Evolutionary conservation across 2,888 invertebrate species (phyloP), one percentile per base, ranked within the genome.

Genomic region (Graphium colonna): DNA sequence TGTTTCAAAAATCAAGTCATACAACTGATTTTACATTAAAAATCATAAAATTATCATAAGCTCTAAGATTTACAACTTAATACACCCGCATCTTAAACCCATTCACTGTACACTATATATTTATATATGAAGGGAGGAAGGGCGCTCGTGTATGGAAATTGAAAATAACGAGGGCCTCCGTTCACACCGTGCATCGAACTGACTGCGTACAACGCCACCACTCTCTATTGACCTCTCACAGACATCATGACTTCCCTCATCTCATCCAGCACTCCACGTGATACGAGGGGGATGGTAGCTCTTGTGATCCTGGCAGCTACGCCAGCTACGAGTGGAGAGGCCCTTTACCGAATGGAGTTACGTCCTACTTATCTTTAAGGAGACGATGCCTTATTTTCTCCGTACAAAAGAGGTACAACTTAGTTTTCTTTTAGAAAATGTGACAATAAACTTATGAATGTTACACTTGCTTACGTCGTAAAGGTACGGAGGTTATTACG

Each of bases 341-440:
- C 83, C 85, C 86, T 87, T 85, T 79, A 76, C 81, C 73, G 83
- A 86, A 86, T 86, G 83, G 86, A 85, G 88, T 87, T 86, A 86
- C 86, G 82, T 85, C 80, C 80, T 85, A 86, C 86, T 87, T 87
- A 87, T 85, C 79, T 84, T 80, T 85, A 82, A 85, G 82, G 77
- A 77, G 82, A 81, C 79, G 78, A 68, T 81, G 81, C 82, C 83
- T 87, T 84, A 87, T 85, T 85, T 86, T 85, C 81, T 79, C 77
- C 77, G 41, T 77, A 73, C 70, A 69, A 72, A 71, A 71, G 71
- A 74, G 68, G 67, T 71, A 80, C 76, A 79, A 77, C 79, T 84
- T 79, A 79, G 79, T 84, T 77, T 75, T 75, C 68, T 69, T 67
- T 69, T 71, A 73, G 71, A 72, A 74, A 76, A 79, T 73, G 68